Evolutionary conservation across 2,113 vertebrate genomes (phyloP), one percentile per base, ranked within the genome.

Genomic region (Corythornis madagascariensis): DNA sequence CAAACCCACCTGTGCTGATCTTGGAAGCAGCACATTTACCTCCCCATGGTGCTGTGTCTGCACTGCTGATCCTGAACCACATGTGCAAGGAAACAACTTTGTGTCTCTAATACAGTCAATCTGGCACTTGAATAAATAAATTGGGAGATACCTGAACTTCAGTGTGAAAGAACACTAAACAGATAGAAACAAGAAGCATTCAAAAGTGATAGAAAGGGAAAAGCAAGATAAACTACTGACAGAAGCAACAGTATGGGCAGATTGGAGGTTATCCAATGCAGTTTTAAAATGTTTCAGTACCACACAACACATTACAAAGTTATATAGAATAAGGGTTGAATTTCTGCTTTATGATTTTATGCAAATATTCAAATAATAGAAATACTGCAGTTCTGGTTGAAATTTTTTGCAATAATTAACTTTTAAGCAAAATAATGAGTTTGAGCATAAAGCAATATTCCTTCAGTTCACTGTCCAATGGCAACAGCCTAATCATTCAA

Each of bases 161-260:
- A 66, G 0, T 67, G 77, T 88, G 57, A 85, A 94, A 93, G 66
- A 80, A 80, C 48, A 61, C 38, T 86, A 83, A 40, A 91, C 7
- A 81, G 69, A 65, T 69, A 72, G 50, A 92, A 93, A 88, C 69
- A 96, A 74, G 52, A 74, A 92, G 55, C 71, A 85, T 85, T 64
- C 52, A 45, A 80, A 92, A 42, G 16, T 43, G 81, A 80, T 75
- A 91, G 50, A 71, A 89, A 88, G 50, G 1, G 3, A 92, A 90
- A 82, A 78, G 42, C 59, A 75, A 70, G 29, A 82, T 35, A 92
- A 92, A 72, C 20, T 84, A 88, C 13, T 70, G 65, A 73, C 74
- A 82, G 70, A 83, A 90, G 35, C 33, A 74, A 38, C 16, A 26
- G 60, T 75, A 73, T n/a, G 21, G 57, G 61, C 22, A 91, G 77